phyloP scores from a whole-genome alignment of 2,888 invertebrate species.

The Cheilosia scutellata region DNA sequence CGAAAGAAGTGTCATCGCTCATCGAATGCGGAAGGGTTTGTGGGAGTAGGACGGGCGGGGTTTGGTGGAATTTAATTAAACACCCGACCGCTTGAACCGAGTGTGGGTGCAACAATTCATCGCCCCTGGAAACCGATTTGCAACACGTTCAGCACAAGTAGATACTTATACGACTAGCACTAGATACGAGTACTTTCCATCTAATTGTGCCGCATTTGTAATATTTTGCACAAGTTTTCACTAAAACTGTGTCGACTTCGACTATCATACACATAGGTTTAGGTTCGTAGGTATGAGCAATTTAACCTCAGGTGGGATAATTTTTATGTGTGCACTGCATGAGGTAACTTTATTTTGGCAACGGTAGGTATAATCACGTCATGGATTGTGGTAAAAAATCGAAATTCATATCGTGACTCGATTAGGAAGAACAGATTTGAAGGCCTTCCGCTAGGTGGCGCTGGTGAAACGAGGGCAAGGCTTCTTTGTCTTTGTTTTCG shows the following conservation, averaged over 20 bases:
- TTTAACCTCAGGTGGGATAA: not conserved
- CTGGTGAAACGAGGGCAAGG: slow-evolving; percentile 41
- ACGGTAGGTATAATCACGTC: slow-evolving; percentile 31
- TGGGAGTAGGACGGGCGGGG: not conserved
- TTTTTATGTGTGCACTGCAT: not conserved
- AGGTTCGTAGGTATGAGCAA: not conserved
- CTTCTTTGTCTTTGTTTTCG: slow-evolving; percentile 6
- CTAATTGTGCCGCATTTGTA: slow-evolving; percentile 9
- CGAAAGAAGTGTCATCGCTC: slow-evolving; percentile 16
- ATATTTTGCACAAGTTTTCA: not conserved
- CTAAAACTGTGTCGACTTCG: slow-evolving; percentile 9
- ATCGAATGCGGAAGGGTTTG: not conserved
- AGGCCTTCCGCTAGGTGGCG: slow-evolving; percentile 51
- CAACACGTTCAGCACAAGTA: slow-evolving; percentile 1
- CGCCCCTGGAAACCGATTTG: slow-evolving; percentile 27
- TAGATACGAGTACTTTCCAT: slow-evolving; percentile 17
- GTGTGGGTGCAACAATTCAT: slow-evolving; percentile 47
- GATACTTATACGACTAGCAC: not conserved
- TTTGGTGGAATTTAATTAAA: slow-evolving; percentile 48
- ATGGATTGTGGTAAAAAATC: slow-evolving; percentile 59
- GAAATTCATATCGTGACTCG: slow-evolving; percentile 63
- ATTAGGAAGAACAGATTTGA: slow-evolving; percentile 20
- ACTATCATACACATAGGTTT: too few species aligned
- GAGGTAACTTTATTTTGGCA: slow-evolving; percentile 43
- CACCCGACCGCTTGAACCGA: slow-evolving; percentile 30